Evolutionary conservation across 2,113 vertebrate species (phyloP), one percentile per base, ranked within the genome.

Genomic region (Ailuropoda melanoleuca): DNA sequence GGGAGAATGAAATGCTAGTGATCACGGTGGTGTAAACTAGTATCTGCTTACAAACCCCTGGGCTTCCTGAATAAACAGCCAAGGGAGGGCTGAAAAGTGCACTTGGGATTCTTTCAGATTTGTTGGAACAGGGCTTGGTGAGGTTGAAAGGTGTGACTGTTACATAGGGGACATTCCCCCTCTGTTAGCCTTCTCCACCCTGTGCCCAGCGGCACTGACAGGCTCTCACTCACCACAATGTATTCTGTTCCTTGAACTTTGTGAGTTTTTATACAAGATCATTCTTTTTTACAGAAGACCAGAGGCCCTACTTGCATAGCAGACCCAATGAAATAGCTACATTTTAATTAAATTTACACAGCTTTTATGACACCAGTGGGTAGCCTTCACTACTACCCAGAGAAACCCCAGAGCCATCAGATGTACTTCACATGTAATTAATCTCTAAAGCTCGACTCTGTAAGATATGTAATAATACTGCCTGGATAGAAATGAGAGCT

Each of bases 261-360:
- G 62, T 0, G 4, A 92, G 21, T 1, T 92, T 97, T 97, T 87
- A 26, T 60, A 62, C 75, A 21, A 82, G 8, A 11, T 78, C 21
- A 13, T 70, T 96, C 66, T 78, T 60, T 77, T 96, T 97, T 93
- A 60, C 62, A 62, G 91, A 98, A 97, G 92, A 48, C 55, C 96
- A 53, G 62, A 94, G 92, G 12, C 43, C 72, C 64, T 60, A 95
- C 85, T 83, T 97, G 21, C 75, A 96, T 95, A 98, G 85, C 9
- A 77, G 82, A 43, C 15, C 39, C 53, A 95, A 58, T 96, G 93
- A 98, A 98, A 97, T 7, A 93, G 31, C 58, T 98, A 84, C 93
- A 39, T 97, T 98, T 98, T 98, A 98, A 97, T 95, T 95, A 97
- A 98, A 97, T 97, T 97, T 98, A 95, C 8, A 2, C 46, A 93